Conservation (phyloP, 2,888 invertebrate genomes). For the Lasius fuliginosus region DNA sequence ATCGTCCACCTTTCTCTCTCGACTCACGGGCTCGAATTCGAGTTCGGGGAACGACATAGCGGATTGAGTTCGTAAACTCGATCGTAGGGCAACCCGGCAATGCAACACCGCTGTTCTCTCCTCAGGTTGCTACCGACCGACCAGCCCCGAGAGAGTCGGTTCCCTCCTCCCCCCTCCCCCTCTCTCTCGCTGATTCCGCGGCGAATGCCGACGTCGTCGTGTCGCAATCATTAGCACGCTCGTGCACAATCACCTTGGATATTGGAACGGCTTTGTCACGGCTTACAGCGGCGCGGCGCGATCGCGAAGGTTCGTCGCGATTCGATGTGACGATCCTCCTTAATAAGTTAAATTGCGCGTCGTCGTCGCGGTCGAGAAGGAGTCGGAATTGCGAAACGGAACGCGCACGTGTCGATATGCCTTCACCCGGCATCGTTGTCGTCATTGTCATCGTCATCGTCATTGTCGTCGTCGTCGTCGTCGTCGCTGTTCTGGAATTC, state of each 20-base stretch:
- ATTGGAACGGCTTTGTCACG: slow-evolving; percentile 64
- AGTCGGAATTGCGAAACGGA: slow-evolving; percentile 69
- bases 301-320: slow-evolving; percentile 64
- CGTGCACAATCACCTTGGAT: slow-evolving; percentile 76
- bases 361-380: slow-evolving; percentile 55
- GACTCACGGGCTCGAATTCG: slow-evolving; percentile 68
- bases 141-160: slow-evolving; percentile 35
- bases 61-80: slow-evolving; percentile 62
- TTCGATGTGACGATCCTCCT: slow-evolving; percentile 52
- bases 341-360: slow-evolving; percentile 59
- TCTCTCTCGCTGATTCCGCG: background rate
- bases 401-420: slow-evolving; percentile 68
- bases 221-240: slow-evolving; percentile 75
- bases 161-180: background rate
- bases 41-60: slow-evolving; percentile 70
- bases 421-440: slow-evolving; percentile 59
- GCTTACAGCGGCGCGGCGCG: slow-evolving; percentile 42
- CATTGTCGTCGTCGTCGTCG: slow-evolving; percentile 29
- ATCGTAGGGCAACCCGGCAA: slow-evolving; percentile 66
- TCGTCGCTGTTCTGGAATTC: slow-evolving; percentile 59
- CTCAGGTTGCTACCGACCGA: slow-evolving; percentile 16
- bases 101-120: slow-evolving; percentile 66
- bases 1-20: slow-evolving; percentile 72
- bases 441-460: background rate
- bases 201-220: slow-evolving; percentile 64